Base-by-base conservation (phyloP, 2,888 invertebrate genomes). In the Ptilodon capucinus region DNA sequence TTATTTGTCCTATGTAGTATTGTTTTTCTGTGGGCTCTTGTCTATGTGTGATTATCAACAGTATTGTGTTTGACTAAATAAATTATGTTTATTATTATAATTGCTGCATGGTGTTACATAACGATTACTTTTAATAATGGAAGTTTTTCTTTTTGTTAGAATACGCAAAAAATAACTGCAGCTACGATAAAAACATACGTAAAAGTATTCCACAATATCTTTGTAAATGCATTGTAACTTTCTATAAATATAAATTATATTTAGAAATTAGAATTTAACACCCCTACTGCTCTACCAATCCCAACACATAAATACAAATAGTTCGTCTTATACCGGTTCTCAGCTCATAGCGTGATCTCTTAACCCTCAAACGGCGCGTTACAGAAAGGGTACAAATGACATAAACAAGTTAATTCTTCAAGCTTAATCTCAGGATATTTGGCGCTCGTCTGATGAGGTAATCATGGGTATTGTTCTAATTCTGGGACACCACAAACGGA, bases 371-470 rank as follows among this genome's bases (percentile, higher is more conserved):
- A 40, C 45, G 47, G 44, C 38, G 38, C 17, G 54, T 42, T 54
- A 44, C 46, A 48, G 44, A 49, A 61, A 61, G 65, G 67, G 60
- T 52, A 48, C 51, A 49, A 52, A 44, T 60, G 76, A 68, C 68
- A 55, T 49, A 52, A 68, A 74, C 74, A 62, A 78, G 76, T 76
- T 84, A 84, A 84, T 81, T 74, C 84, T 75, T 74, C 61, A 66
- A 70, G 64, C 70, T 69, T 85, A 84, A 85, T 83, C 84, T 79
- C 54, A 68, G 78, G 83, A 76, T 79, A 80, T 79, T 78, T 74
- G 73, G 57, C 52, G 64, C 60, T 54, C 66, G 54, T 72, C 68
- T 82, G 83, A 83, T 74, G 82, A 74, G 77, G 80, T 82, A 84
- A 85, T 81, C 82, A 78, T 72, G 78, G 83, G 74, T 75, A 77